A percentile compares a stretch with the other conserved stretches of the same genome.
phyloP scores from a whole-genome alignment of 2,113 vertebrate genomes.

The Seriola aureovittata region DNA sequence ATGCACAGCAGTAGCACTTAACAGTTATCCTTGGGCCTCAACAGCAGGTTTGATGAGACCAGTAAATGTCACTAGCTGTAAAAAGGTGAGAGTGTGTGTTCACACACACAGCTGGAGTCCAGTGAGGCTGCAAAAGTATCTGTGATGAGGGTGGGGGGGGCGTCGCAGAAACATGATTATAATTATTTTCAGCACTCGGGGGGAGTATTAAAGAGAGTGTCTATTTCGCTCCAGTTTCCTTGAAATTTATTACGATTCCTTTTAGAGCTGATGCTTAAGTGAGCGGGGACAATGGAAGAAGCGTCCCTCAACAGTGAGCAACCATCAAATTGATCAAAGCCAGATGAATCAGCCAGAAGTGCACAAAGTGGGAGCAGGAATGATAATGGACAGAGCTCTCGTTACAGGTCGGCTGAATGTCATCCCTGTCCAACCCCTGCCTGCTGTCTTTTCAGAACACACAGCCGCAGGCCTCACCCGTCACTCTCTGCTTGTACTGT shows the following conservation, averaged over 20 bases:
- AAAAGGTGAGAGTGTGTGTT: background rate
- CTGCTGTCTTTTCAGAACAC: background rate
- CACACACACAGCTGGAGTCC: background rate
- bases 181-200: background rate
- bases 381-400: constrained; percentile 23
- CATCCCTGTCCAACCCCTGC: background rate
- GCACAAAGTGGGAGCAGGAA: constrained; percentile 6
- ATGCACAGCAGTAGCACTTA: background rate
- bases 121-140: rapidly evolving
- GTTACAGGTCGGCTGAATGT: background rate
- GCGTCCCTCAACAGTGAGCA: background rate
- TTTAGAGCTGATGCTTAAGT: background rate
- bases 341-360: constrained; percentile 26
- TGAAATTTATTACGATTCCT: constrained; percentile 3
- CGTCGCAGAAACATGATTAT: background rate
- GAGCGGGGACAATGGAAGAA: background rate
- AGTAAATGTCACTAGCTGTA: background rate
- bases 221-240: background rate
- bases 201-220: background rate
- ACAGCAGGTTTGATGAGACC: background rate
- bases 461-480: background rate
- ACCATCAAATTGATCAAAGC: constrained; percentile 26
- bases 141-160: rapidly evolving
- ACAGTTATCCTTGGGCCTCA: background rate
- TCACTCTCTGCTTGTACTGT: background rate